phyloP scores from a whole-genome alignment of 2,888 invertebrate species.

The Synergus itoensis region DNA sequence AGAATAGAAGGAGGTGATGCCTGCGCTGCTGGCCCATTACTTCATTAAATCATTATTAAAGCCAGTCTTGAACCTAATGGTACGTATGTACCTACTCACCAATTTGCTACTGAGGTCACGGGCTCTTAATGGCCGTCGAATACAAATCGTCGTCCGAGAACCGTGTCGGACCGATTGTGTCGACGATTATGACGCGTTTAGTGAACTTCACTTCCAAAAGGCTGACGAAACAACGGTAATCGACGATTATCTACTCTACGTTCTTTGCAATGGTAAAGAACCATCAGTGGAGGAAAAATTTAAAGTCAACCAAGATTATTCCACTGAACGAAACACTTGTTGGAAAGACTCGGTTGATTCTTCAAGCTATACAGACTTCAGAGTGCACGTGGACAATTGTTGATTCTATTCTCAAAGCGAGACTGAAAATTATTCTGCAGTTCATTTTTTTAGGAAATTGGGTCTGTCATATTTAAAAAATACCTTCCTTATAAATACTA shows the following conservation, averaged over 20 bases:
- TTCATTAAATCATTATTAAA: slow-evolving; percentile 72
- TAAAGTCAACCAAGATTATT: neutral
- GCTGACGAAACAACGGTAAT: slow-evolving; percentile 23
- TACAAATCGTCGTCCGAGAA: slow-evolving; percentile 42
- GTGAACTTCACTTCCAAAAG: slow-evolving; percentile 23
- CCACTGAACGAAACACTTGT: neutral
- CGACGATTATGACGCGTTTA: slow-evolving; percentile 38
- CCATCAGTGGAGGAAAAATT: neutral
- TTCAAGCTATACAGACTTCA: neutral
- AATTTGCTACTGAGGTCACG: slow-evolving; percentile 63
- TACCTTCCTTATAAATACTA: too few relatives aligned
- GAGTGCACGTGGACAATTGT: neutral
- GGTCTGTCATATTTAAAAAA: too few relatives aligned
- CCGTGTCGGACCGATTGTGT: slow-evolving; percentile 29
- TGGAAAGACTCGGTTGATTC: neutral
- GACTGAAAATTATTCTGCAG: too few relatives aligned
- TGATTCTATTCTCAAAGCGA: neutral
- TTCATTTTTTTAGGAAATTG: too few relatives aligned
- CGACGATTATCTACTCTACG: neutral
- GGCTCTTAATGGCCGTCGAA: slow-evolving; percentile 53
- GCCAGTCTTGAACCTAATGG: slow-evolving; percentile 67
- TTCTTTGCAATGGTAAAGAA: neutral
- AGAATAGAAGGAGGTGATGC: slow-evolving; percentile 46
- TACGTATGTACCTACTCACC: slow-evolving; percentile 47
- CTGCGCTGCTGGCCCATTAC: slow-evolving; percentile 63